Evolutionary conservation across 2,797 vertebrate species (phyloP).

Genomic region (Leucoraja ocellata): DNA sequence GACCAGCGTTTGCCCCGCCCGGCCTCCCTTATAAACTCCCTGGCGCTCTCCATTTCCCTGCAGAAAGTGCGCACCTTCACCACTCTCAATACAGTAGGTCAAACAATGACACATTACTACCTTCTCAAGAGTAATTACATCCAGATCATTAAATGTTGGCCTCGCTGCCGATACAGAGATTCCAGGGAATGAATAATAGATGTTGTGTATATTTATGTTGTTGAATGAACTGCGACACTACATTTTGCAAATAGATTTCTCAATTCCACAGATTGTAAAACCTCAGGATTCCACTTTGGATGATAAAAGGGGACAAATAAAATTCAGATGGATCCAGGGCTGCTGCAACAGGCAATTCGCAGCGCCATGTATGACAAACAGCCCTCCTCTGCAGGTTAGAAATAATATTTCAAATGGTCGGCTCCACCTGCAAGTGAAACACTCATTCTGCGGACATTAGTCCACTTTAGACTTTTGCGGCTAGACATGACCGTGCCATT

Average conservation of each 20-base stretch:
- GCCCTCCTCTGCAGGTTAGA: neutral
- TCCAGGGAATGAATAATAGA: no score
- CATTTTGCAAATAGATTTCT: neutral
- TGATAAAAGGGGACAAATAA: neutral
- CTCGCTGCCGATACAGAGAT: no score
- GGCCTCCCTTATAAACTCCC: no score
- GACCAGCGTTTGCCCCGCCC: no score
- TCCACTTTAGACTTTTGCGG: neutral
- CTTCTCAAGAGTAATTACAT: no score
- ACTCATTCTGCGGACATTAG: neutral
- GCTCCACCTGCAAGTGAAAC: neutral
- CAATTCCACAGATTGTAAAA: neutral
- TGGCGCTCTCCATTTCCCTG: no score
- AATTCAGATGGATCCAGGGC: neutral
- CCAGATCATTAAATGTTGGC: no score
- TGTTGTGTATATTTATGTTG: neutral
- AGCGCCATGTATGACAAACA: neutral
- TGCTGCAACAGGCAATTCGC: neutral
- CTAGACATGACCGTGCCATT: neutral
- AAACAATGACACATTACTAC: no score
- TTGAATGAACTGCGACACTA: neutral
- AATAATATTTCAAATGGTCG: constrained; percentile 25
- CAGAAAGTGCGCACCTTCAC: no score
- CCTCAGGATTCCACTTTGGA: neutral
- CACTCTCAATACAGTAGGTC: no score